A percentile compares a stretch with the other conserved stretches of the same genome.
Conservation (phyloP, 2,888 invertebrate species). For the Zygaena filipendulae region DNA sequence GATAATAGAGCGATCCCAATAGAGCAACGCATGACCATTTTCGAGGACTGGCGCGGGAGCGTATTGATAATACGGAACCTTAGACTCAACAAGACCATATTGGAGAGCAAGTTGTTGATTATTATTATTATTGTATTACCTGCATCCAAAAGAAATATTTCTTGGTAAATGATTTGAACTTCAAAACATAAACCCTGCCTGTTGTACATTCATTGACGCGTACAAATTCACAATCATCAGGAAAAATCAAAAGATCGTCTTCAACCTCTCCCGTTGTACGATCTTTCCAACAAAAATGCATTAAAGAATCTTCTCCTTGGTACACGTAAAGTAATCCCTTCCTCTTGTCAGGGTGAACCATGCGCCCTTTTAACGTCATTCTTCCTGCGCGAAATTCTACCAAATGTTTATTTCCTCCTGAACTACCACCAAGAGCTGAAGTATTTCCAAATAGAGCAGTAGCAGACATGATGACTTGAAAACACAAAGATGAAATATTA, state of each 20-base stretch:
- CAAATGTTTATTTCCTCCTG: conserved; percentile 87
- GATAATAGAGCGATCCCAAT: too few relatives aligned
- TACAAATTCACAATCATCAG: conserved; percentile 98
- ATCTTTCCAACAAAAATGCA: conserved; percentile 99
- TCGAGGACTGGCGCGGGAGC: too few relatives aligned
- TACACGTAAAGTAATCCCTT: conserved; percentile 96
- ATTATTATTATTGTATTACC: too few relatives aligned
- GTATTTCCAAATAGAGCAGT: conserved; percentile 82
- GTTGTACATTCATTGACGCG: conserved; percentile 95
- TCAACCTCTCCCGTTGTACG: conserved; percentile 91
- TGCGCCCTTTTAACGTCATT: conserved; percentile 93
- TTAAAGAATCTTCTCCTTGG: conserved; percentile 95
- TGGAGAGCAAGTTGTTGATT: too few relatives aligned
- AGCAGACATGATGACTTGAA: conserved; percentile 63
- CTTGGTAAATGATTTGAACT: conserved; percentile 93
- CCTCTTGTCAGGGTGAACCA: conserved; percentile 93
- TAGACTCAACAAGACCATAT: too few relatives aligned
- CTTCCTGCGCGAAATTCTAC: conserved; percentile 97
- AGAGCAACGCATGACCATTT: too few relatives aligned
- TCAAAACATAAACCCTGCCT: conserved; percentile 94
- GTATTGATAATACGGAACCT: too few relatives aligned
- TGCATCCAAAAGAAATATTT: conserved; percentile 99
- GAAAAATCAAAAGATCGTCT: conserved; percentile 98
- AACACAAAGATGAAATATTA: too few relatives aligned
- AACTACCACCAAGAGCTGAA: conserved; percentile 79